phyloP scores from a whole-genome alignment of 1,140 invertebrate genomes.

The Gerris buenoi region DNA sequence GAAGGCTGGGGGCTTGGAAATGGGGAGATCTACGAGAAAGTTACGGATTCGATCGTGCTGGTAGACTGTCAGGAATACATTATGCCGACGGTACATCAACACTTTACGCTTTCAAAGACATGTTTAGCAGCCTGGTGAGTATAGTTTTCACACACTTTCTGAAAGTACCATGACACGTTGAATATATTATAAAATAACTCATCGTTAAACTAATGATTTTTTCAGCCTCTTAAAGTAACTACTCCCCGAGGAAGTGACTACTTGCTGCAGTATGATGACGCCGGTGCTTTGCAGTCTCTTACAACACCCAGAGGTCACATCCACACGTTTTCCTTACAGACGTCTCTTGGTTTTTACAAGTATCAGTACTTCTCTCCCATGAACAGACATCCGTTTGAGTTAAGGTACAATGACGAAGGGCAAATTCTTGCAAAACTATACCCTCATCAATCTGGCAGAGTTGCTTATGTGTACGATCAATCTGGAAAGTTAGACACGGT shows the following conservation, averaged over 20 bases:
- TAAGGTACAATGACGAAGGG: constrained; percentile 78
- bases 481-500: constrained; percentile 67
- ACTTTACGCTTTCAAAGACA: constrained; percentile 74
- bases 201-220: constrained; percentile 2
- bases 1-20: constrained; percentile 74
- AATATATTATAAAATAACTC: not conserved
- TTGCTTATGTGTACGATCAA: constrained; percentile 74
- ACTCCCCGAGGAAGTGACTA: constrained; percentile 84
- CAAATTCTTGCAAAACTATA: constrained; percentile 75
- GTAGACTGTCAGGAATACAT: constrained; percentile 68
- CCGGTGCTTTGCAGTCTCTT: constrained; percentile 74
- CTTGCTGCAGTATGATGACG: constrained; percentile 77
- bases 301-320: constrained; percentile 85
- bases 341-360: constrained; percentile 81
- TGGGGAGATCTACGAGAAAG: constrained; percentile 80
- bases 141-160: not conserved
- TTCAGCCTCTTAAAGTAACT: constrained; percentile 70
- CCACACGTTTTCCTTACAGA: constrained; percentile 79
- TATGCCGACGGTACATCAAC: constrained; percentile 75
- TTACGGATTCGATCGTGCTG: constrained; percentile 74
- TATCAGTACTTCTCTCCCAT: constrained; percentile 82
- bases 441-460: constrained; percentile 76
- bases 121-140: constrained; percentile 60
- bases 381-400: constrained; percentile 75
- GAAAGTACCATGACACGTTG: not conserved